Base-by-base conservation (phyloP, 2,888 invertebrate species). In the Notocelia uddmanniana region DNA sequence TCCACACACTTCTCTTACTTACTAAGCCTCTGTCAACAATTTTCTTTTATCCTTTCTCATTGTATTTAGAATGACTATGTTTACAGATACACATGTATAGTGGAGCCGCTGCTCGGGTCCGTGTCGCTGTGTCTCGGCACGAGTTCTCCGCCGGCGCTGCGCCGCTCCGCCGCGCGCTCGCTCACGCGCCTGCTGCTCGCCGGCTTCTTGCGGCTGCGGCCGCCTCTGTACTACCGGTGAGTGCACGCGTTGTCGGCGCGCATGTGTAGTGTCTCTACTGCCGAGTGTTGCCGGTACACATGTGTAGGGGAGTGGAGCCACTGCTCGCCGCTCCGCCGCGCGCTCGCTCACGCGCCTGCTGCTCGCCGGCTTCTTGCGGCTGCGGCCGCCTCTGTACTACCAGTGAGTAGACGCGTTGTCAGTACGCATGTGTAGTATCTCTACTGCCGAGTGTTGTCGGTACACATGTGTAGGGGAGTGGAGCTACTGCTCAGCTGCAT, bases 101-200 rank as follows among this genome's bases (percentile, higher is more conserved):
- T 96, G 66, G 96, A 97, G 85, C 94, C 95, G 18, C 94, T 95
- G 79, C 87, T 97, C 76, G 90, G 93, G 11, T 92, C 94, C 50
- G 94, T 97, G 85, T 95, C 95, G 78, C 88, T 94, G n/a, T 96
- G 96, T 82, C 92, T 97, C 83, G 94, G 94, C 74, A 94, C 50
- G 41, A 64, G 94, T 70, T 82, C 91, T 0, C 92, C 94, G 75
- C 83, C 93, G 0, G 81, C 91, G 57, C 94, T 97, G 62, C 94
- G 97, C n/a, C 94, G 95, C 73, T 94, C 95, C 68, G 95, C 96
- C 13, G 92, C 96, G 50, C 94, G 95, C 19, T 91, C 95, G 31
- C 92, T 97, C 73, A 96, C 96, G 0, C 94, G 95, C 21, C 93
- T 97, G 19, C 89, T 97, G 71, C 95, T 97, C 75, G 96, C 96